Conservation (phyloP, 1,140 invertebrate species). For the Zophobas morio region DNA sequence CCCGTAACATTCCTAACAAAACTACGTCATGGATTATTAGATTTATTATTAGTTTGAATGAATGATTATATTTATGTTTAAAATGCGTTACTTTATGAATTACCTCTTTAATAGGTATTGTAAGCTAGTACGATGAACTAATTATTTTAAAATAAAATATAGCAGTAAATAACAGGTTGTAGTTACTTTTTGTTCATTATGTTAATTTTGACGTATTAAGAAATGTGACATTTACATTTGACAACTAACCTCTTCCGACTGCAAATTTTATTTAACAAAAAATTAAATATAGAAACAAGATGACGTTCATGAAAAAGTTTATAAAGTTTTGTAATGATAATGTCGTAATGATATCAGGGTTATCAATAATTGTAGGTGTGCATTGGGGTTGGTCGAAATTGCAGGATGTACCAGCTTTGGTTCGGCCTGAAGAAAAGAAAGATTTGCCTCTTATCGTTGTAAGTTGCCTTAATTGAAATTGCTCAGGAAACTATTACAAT, state of each 20-base stretch:
- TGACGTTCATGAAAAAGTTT: constrained; percentile 45
- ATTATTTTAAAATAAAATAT: no score
- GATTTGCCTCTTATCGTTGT: constrained; percentile 67
- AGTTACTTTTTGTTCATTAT: no score
- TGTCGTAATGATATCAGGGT: constrained; percentile 68
- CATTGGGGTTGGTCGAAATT: constrained; percentile 72
- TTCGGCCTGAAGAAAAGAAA: constrained; percentile 67
- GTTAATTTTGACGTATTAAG: no score
- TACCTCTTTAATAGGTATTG: no score
- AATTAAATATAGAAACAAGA: neutral
- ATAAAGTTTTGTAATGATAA: constrained; percentile 67
- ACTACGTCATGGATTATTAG: no score
- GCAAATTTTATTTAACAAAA: neutral
- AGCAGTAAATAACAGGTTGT: no score
- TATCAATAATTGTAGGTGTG: constrained; percentile 68
- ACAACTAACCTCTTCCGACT: neutral
- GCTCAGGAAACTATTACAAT: constrained; percentile 3
- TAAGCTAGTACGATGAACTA: no score
- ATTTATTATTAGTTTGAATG: no score
- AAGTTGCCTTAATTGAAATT: constrained; percentile 55
- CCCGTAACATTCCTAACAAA: no score
- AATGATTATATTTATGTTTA: no score
- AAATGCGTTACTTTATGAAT: no score
- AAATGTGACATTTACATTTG: neutral
- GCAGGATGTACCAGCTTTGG: constrained; percentile 69